These are phyloP conservation scores for Enteromius mattozi DNA, from an alignment of 2,797 vertebrate species.

Conservation along the genomic window DNA sequence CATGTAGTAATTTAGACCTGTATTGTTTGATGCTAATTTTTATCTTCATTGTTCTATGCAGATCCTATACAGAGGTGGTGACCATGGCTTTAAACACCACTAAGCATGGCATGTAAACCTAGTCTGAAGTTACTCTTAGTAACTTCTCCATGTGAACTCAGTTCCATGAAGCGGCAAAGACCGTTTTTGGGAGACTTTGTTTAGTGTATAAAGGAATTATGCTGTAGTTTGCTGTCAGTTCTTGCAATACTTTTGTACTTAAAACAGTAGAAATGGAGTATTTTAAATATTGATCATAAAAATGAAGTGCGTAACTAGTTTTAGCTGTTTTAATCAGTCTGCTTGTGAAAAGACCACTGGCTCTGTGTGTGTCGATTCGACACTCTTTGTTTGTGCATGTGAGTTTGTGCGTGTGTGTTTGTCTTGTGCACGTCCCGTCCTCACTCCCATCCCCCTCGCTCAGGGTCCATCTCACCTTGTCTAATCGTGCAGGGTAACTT, in stretches of 20 bases:
- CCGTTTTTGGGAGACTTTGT: constrained; percentile 20
- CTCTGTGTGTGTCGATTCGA: constrained; percentile 63
- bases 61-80: constrained; percentile 38
- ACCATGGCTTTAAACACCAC: constrained; percentile 50
- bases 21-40: constrained; percentile 45
- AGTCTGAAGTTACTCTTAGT: constrained; percentile 47
- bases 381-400: constrained; percentile 49
- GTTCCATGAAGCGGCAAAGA: neutral
- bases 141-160: constrained; percentile 50
- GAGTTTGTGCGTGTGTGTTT: constrained; percentile 52
- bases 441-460: constrained; percentile 76
- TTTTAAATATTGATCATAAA: neutral
- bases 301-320: constrained; percentile 19
- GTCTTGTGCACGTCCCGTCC: constrained; percentile 51
- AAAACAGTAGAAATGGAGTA: neutral
- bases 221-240: constrained; percentile 4
- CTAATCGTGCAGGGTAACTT: constrained; percentile 85
- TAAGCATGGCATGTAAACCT: constrained; percentile 56
- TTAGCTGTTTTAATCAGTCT: constrained; percentile 63
- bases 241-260: neutral
- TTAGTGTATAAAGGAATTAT: constrained; percentile 1
- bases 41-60: constrained; percentile 48
- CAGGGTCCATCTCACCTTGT: constrained; percentile 79
- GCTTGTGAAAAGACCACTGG: constrained; percentile 82
- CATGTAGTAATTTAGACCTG: constrained; percentile 45